Evolutionary conservation across 2,888 invertebrate species (phyloP).

Genomic region (Hyposoter dolosus): DNA sequence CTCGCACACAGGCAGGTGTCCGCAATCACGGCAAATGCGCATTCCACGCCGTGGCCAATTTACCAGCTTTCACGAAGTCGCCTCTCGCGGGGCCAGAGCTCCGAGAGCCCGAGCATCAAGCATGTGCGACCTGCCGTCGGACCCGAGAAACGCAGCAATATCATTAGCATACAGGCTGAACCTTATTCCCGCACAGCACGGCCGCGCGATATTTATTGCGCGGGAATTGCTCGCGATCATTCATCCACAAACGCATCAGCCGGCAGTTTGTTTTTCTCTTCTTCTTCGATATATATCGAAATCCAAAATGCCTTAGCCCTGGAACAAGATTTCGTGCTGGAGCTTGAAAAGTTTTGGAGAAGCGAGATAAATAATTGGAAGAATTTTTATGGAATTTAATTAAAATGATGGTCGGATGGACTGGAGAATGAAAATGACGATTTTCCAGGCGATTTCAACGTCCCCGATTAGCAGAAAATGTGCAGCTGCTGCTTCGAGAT

Average conservation of each 20-base stretch:
- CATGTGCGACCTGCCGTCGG: constrained; percentile 39
- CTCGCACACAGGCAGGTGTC: constrained; percentile 77
- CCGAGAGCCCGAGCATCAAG: constrained; percentile 3
- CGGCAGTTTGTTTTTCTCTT: background rate
- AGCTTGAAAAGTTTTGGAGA: background rate
- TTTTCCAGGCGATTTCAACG: no score
- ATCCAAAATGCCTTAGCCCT: background rate
- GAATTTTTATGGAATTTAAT: background rate
- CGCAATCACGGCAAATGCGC: constrained; percentile 80
- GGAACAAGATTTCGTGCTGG: background rate
- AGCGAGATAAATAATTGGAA: background rate
- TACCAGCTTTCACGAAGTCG: constrained; percentile 81
- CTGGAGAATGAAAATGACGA: no score
- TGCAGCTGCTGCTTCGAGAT: background rate
- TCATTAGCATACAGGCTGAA: constrained; percentile 63
- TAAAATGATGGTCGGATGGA: no score
- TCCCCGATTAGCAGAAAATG: background rate
- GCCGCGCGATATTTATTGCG: background rate
- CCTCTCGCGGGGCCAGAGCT: constrained; percentile 61
- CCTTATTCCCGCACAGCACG: background rate
- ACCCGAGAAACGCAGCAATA: constrained; percentile 50
- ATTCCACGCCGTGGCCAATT: constrained; percentile 79
- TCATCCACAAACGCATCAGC: background rate
- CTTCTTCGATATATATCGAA: no score
- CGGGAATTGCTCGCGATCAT: background rate